Percentiles rank a stretch among this genome's conserved stretches.
Evolutionary conservation across 1,140 invertebrate species (phyloP).

Genomic region (Temnothorax longispinosus): DNA sequence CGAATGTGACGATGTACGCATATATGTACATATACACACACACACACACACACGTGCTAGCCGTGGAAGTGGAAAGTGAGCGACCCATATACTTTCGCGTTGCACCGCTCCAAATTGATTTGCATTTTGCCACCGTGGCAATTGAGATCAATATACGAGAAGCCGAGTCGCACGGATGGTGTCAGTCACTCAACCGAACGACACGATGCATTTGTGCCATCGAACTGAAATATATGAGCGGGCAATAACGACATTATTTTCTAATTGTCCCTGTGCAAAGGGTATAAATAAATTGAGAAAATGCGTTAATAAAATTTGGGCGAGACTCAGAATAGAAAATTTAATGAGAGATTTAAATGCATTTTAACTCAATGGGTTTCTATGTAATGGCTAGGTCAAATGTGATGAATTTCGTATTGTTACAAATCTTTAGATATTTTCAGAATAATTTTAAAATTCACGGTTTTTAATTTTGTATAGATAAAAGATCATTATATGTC

Average conservation of each 20-base stretch:
- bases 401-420: background rate
- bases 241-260: constrained; percentile 10
- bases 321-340: background rate
- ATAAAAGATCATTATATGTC: background rate
- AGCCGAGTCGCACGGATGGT: constrained; percentile 42
- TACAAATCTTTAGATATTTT: background rate
- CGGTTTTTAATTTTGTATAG: background rate
- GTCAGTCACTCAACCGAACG: constrained; percentile 39
- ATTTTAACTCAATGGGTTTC: background rate
- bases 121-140: constrained; percentile 38
- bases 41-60: background rate
- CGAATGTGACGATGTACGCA: constrained; percentile 51
- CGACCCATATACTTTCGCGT: constrained; percentile 62
- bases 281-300: background rate
- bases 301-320: background rate
- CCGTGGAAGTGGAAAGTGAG: constrained; percentile 45
- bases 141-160: constrained; percentile 58
- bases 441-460: background rate
- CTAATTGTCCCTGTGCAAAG: constrained; percentile 9
- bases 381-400: background rate
- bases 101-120: constrained; percentile 61
- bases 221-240: constrained; percentile 22
- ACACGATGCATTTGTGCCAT: constrained; percentile 11
- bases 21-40: background rate
- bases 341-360: background rate